A percentile compares a stretch with the other conserved stretches of the same genome.
phyloP scores from a whole-genome alignment of 2,113 vertebrate genomes.

The Odontesthes bonariensis region DNA sequence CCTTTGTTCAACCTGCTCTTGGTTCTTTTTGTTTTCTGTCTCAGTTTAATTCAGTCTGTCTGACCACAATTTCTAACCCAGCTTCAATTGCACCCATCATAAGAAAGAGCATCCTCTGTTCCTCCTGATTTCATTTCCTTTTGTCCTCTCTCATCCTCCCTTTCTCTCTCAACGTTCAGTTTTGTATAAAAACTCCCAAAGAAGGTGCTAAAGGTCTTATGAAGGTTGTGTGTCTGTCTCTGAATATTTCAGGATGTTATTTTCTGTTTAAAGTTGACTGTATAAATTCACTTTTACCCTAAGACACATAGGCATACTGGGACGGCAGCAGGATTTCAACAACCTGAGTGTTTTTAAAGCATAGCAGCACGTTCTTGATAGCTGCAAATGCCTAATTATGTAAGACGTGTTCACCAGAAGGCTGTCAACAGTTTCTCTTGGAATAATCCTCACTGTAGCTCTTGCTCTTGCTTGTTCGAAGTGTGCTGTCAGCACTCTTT shows the following conservation, averaged over 20 bases:
- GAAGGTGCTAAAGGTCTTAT: conserved; percentile 27
- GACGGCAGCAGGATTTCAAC: conserved; percentile 25
- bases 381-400: conserved; percentile 61
- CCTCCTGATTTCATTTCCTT: conserved; percentile 23
- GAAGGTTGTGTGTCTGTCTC: conserved; percentile 39
- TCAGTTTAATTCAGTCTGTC: conserved; percentile 28
- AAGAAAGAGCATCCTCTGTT: not conserved
- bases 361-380: conserved; percentile 60
- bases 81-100: conserved; percentile 3
- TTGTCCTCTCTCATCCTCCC: conserved; percentile 20
- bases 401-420: conserved; percentile 66
- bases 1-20: conserved; percentile 9
- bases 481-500: not conserved
- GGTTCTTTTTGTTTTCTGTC: conserved; percentile 46
- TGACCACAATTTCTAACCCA: conserved; percentile 31
- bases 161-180: conserved; percentile 1
- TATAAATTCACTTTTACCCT: conserved; percentile 20
- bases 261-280: conserved; percentile 18
- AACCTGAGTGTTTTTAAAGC: conserved; percentile 50
- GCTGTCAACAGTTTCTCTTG: conserved; percentile 48
- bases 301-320: conserved; percentile 3
- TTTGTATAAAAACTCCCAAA: conserved; percentile 25
- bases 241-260: conserved; percentile 17
- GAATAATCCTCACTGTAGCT: conserved; percentile 28
- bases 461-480: not conserved